phyloP scores from a whole-genome alignment of 2,888 invertebrate species.

The Plutella xylostella region DNA sequence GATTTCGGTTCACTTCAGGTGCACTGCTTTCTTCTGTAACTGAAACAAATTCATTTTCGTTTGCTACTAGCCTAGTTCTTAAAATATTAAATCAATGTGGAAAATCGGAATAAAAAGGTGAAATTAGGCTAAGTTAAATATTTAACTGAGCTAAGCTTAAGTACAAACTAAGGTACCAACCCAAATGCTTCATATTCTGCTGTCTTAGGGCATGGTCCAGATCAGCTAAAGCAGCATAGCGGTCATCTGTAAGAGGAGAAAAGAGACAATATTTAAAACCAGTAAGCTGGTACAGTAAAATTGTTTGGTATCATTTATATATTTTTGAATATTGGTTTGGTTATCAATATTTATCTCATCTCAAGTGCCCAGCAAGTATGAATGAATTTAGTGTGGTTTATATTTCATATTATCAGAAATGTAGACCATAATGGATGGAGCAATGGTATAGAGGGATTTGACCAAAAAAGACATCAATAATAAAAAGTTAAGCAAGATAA shows the following conservation, averaged over 20 bases:
- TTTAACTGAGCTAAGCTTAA: background rate
- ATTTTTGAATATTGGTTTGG: no score
- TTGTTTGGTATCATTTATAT: no score
- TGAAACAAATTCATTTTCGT: conserved; percentile 15
- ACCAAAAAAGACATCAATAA: background rate
- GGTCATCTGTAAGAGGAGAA: conserved; percentile 79
- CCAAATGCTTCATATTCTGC: conserved; percentile 63
- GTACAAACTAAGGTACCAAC: conserved; percentile 27
- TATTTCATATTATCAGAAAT: no score
- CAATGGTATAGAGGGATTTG: background rate
- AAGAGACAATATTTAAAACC: no score
- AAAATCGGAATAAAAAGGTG: no score
- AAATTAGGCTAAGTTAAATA: no score
- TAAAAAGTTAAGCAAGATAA: background rate
- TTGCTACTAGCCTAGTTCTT: no score
- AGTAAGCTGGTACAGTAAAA: no score
- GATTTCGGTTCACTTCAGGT: conserved; percentile 51
- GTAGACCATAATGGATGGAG: background rate
- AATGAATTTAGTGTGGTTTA: no score
- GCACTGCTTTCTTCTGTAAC: conserved; percentile 46
- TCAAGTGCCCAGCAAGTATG: no score
- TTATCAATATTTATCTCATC: no score
- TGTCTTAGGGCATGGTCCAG: conserved; percentile 82
- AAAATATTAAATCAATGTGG: no score
- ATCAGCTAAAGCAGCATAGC: conserved; percentile 96